These are phyloP conservation scores for Candidula unifasciata DNA, from an alignment of 2,888 invertebrate species.

Conservation along the genomic window DNA sequence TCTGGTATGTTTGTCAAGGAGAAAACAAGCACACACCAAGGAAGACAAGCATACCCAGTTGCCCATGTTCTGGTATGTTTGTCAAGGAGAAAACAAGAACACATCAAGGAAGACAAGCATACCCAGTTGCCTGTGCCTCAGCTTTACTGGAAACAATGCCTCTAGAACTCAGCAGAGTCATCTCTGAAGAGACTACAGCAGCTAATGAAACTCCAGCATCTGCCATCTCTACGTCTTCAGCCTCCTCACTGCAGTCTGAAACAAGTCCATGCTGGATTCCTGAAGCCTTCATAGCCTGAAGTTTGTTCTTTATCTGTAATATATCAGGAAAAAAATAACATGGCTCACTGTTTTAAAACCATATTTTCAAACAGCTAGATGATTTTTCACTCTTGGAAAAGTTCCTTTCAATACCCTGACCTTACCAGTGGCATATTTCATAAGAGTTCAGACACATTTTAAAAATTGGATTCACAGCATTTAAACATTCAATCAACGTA, in stretches of 20 bases:
- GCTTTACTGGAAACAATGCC: neutral
- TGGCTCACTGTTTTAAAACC: too few relatives aligned
- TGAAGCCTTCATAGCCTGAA: neutral
- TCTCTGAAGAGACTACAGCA: neutral
- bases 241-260: neutral
- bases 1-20: too few relatives aligned
- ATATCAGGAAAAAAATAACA: neutral
- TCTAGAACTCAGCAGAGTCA: neutral
- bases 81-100: neutral
- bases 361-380: too few relatives aligned
- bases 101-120: neutral
- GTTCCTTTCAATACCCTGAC: too few relatives aligned
- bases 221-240: neutral
- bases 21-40: neutral
- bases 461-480: too few relatives aligned
- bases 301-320: neutral
- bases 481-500: too few relatives aligned
- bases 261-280: neutral
- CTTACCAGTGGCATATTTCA: too few relatives aligned
- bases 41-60: neutral
- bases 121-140: neutral
- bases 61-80: neutral
- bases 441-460: too few relatives aligned
- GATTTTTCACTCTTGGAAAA: too few relatives aligned
- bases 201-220: neutral